Base-by-base conservation (phyloP, 2,113 vertebrate species). In the Geococcyx californianus region DNA sequence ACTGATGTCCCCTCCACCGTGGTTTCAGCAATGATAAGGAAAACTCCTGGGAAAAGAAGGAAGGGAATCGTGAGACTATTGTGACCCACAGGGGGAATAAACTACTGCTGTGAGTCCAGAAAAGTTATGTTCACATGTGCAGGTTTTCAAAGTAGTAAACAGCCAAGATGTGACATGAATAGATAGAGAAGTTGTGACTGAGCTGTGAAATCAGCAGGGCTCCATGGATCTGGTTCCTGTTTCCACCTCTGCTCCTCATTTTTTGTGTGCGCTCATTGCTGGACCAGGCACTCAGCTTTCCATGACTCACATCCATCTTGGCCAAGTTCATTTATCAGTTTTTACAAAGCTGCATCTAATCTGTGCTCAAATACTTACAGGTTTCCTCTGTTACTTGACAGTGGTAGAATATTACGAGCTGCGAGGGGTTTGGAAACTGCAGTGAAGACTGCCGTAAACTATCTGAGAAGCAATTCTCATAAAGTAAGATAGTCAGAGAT, bases 311-410 rank as follows among this genome's bases (percentile, higher is more conserved):
- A 69, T 73, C 69, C 8, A 1, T 58, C 55, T 62, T 59, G 45
- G 81, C 87, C 87, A 69, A 80, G 62, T 20, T 74, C 3, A 0
- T 86, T 88, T 83, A 94, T 90, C 88, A 66, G 20, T 51, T 76
- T 68, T 90, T 38, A 88, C 45, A 58, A 92, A 90, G 75, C 83
- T 63, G 42, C 55, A 45, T 84, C 79, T 88, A 44, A 92, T 90
- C 74, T 69, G 34, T 4, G 0, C 72, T 77, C 86, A 74, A 94
- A 92, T 19, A 70, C 68, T 93, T 55, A 9, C 55, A 93, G 86
- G 34, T 88, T 94, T 91, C 82, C 68, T 80, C 51, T 6, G 3
- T 76, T 70, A 51, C 73, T 92, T 78, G 72, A 91, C 93, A 93
- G 67, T 83, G 60, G 92, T 94, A 85, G 95, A 91, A 91, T 84